Evolutionary conservation across 1,140 invertebrate genomes (phyloP), one percentile per base, ranked within the genome.

Genomic region (Sminthurides bifidus): DNA sequence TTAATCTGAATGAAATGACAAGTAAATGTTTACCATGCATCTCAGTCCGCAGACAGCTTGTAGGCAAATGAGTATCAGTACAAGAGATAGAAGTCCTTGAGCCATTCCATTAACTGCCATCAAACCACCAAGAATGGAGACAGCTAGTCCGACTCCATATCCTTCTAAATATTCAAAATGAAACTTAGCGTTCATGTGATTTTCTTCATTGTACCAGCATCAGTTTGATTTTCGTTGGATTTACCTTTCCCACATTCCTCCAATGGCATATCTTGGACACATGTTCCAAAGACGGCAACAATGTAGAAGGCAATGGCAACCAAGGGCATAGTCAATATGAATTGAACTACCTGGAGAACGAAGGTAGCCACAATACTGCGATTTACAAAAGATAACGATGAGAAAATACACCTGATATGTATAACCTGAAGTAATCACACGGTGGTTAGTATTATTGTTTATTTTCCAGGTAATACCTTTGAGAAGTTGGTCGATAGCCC

Each of bases 211-310:
- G 5, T 8, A 8, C 5, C 14, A 43, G 40, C 8, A 10, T 21
- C 40, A 43, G 17, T 14, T 8, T n/a, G 5, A 43, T 43, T 43
- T 21, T 43, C 10, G 6, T 10, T 43, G 12, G 21, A 14, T n/a
- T 8, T 53, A 52, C 50, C 43, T 26, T 30, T 6, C 2, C n/a
- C 38, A 45, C 63, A 65, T 21, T 59, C 59, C 6, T 38, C 33
- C 10, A 48, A 38, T 17, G 57, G 54, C 30, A 12, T 17, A 1
- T 56, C 27, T 52, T 65, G 63, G 10, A 58, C 12, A 50, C 63
- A 65, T 44, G 63, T 61, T 14, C 63, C 63, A 54, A 65, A 65
- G 2, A 60, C 54, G 12, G 63, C 59, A 37, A 65, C 54, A 50
- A 61, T 58, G 37, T 65, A 65, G 33, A 59, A 61, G 10, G 50